Base-by-base conservation (phyloP, 2,888 invertebrate species). In the Mongoloraphidia duomilia region DNA sequence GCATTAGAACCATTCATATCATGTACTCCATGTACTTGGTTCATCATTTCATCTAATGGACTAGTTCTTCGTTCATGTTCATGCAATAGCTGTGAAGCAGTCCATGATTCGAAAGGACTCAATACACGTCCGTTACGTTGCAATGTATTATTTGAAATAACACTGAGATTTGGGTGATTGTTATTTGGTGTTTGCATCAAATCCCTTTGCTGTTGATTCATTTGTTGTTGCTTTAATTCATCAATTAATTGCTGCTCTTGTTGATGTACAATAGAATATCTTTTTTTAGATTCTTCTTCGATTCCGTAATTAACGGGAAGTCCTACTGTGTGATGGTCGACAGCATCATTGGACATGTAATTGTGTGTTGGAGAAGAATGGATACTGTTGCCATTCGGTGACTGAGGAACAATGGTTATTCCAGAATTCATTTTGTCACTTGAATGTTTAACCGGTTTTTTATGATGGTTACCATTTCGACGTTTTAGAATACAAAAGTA, bases 51-150 rank as follows among this genome's bases (percentile, higher is more conserved):
- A 11, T 61, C 63, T 57, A 68, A 61, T 0, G 75, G 74, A 55
- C 74, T 75, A 52, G 71, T 71, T 26, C 76, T 62, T 44, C 74
- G 62, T 58, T 77, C 76, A 57, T 77, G 76, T 56, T 76, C 75
- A 54, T 74, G 73, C 2, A 78, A 61, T 10, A 78, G 62, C 55
- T 78, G 76, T 4, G 75, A 74, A 2, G 77, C 77, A 33, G 73
- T 74, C 77, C 78, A 77, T 1, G 73, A 74, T 56, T 75, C 75
- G 57, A 70, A 75, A 0, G 75, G 76, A 54, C 71, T 74, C 35
- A 75, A 60, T 9, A 66, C 65, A 52, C 71, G 62, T 2, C 67
- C 69, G 39, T 63, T 65, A 36, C 71, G 57, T 37, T 66, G 67
- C 11, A 71, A 59, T 2, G 66, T 68, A 45, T 67, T 67, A 50